phyloP scores from a whole-genome alignment of 2,113 vertebrate species.

The Sprattus sprattus region DNA sequence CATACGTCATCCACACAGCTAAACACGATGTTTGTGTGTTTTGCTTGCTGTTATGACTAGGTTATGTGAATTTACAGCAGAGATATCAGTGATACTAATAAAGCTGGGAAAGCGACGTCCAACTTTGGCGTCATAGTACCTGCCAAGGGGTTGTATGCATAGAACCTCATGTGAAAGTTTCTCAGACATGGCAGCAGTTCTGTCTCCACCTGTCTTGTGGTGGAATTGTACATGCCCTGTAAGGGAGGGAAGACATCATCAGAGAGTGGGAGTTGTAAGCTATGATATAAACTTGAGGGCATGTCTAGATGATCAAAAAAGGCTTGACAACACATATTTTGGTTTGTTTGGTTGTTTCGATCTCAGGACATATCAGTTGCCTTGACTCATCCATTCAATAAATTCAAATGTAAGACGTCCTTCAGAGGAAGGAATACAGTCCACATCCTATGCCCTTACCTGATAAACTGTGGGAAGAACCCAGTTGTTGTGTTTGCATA shows the following conservation, averaged over 20 bases:
- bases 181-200: conserved; percentile 89
- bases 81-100: neutral
- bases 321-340: neutral
- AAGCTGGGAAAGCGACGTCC: neutral
- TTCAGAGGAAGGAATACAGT: neutral
- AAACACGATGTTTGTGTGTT: neutral
- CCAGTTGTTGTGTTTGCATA: conserved; percentile 88
- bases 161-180: conserved; percentile 82
- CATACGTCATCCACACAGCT: no score
- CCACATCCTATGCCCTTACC: conserved; percentile 65
- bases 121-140: conserved; percentile 65
- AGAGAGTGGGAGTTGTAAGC: neutral
- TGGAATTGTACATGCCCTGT: conserved; percentile 96
- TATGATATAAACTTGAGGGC: neutral
- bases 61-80: no score
- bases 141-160: conserved; percentile 93
- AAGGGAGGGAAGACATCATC: neutral
- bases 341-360: neutral
- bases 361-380: neutral
- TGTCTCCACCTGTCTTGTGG: conserved; percentile 85
- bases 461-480: conserved; percentile 89
- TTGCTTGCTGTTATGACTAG: neutral
- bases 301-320: neutral
- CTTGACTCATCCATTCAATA: neutral
- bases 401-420: neutral